Evolutionary conservation across 2,888 invertebrate species (phyloP), one percentile per base, ranked within the genome.

Genomic region (Nycteola revayana): DNA sequence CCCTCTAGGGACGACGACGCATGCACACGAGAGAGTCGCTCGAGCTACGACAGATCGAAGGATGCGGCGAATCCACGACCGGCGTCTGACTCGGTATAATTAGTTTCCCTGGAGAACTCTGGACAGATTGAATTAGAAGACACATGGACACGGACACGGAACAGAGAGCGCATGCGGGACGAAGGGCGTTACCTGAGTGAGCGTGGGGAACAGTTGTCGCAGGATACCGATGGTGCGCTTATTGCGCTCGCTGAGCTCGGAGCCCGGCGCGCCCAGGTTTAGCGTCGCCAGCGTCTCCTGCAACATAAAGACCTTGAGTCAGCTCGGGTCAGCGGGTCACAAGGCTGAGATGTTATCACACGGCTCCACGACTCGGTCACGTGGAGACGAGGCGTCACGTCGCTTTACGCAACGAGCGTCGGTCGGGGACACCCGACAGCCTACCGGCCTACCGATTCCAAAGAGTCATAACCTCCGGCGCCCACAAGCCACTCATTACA

Each of bases 151-250:
- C 6, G 18, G 6, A 18, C 18, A 18, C 3, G 18, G 3, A 18
- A n/a, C n/a, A n/a, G n/a, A n/a, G n/a, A n/a, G 18, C 6, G 18
- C 6, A 18, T 18, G 14, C 40, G 56, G 69, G 25, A 8, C 1
- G 7, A 20, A 9, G 21, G 2, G 21, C 5, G 14, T 14, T 91
- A 94, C 94, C 94, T 94, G 92, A 47, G 94, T 93, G 57, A 94
- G 88, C 36, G 91, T 90, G 22, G 94, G 94, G 85, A 94, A 94
- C 39, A 94, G 89, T 66, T 93, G 92, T 37, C 94, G 90, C 53
- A 94, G 90, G 65, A 94, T 90, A 60, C 94, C 94, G 66, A 94
- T 93, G 55, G 94, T 94, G 68, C 94, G 90, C 83, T 94, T 94
- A 83, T 93, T 93, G 64, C 94, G 90, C 55, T 93, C 91, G 70